Percentiles rank a stretch among this genome's conserved stretches.
These are phyloP conservation scores for Argyresthia goedartella DNA, from an alignment of 2,888 invertebrate species.

Conservation along the genomic window DNA sequence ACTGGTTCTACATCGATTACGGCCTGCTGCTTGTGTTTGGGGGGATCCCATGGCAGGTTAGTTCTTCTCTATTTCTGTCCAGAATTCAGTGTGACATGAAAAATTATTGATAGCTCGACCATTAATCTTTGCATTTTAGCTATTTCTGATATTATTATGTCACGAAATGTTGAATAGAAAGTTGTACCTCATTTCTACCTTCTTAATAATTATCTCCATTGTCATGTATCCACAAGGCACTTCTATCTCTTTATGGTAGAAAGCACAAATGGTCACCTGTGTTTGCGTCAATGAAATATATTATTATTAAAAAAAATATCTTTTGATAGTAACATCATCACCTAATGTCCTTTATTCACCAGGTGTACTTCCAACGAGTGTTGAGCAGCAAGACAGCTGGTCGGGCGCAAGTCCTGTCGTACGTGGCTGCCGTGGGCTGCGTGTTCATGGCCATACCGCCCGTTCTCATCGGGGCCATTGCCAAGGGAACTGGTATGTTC, in stretches of 20 bases:
- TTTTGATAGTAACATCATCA: background rate
- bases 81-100: background rate
- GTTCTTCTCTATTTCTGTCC: background rate
- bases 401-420: constrained; percentile 94
- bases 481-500: constrained; percentile 89
- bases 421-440: constrained; percentile 96
- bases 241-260: no score
- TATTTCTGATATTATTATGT: no score
- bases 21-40: constrained; percentile 92
- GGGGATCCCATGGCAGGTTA: constrained; percentile 96
- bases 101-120: no score
- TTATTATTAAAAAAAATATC: no score
- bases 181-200: no score
- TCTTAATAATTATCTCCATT: no score
- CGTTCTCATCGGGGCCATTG: constrained; percentile 96
- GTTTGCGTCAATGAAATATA: no score
- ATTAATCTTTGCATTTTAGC: no score
- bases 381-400: constrained; percentile 95
- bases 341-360: constrained; percentile 9
- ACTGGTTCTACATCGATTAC: constrained; percentile 89
- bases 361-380: constrained; percentile 98
- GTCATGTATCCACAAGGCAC: no score
- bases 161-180: no score
- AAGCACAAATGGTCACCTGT: no score
- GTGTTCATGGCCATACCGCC: constrained; percentile 98